These are phyloP conservation scores for Ceratina calcarata DNA, from an alignment of 1,140 invertebrate species.

Conservation along the genomic window DNA sequence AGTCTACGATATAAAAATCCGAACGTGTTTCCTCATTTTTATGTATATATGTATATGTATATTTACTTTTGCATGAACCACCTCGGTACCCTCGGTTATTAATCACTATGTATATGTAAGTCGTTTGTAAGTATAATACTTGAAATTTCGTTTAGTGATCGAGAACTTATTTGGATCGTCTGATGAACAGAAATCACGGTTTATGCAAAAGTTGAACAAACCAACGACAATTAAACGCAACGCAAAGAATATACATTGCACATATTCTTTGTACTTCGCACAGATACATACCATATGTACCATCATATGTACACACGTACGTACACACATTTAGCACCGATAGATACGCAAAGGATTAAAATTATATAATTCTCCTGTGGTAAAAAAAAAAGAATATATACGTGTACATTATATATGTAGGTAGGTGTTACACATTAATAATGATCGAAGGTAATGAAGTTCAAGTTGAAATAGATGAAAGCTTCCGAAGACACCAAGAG, in stretches of 20 bases:
- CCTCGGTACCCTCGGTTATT: constrained; percentile 1
- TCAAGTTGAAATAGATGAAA: constrained; percentile 11
- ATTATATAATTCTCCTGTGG: constrained; percentile 3
- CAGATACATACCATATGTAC: constrained; percentile 43
- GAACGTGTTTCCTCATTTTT: neutral
- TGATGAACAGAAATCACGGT: constrained; percentile 19
- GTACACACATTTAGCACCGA: no score
- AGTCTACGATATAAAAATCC: constrained; percentile 47
- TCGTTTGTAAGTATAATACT: no score
- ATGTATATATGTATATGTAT: neutral
- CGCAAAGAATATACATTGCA: constrained; percentile 18
- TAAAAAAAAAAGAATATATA: constrained; percentile 14
- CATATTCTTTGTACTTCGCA: constrained; percentile 24
- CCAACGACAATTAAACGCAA: constrained; percentile 28
- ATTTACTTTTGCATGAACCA: constrained; percentile 47
- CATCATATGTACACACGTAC: constrained; percentile 18
- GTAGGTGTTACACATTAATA: neutral
- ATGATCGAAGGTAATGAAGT: constrained; percentile 25
- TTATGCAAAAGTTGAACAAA: constrained; percentile 56
- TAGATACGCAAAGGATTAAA: no score
- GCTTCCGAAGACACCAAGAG: neutral
- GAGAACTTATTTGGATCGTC: no score
- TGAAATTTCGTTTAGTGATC: no score
- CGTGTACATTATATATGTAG: no score
- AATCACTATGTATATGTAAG: neutral